Base-by-base conservation (phyloP, 2,888 invertebrate species). In the Conus canariensis region DNA sequence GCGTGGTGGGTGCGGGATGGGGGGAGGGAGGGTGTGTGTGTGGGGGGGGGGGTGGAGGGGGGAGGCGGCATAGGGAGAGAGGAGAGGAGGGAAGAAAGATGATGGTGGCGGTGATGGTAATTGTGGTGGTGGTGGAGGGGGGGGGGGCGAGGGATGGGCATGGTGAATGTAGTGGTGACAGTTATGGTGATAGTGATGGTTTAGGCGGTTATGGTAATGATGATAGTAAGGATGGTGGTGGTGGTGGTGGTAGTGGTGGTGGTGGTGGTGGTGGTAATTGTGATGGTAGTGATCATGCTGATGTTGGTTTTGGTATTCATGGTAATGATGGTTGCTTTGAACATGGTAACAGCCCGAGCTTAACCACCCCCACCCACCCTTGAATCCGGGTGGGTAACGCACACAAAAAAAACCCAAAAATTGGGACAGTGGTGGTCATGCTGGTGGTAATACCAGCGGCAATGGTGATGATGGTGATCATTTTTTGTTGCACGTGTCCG, bases 141-240 rank as follows among this genome's bases (percentile, higher is more conserved):
- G 19, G 74, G 74, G 22, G 45, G 45, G 3, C 45, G 45, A 45
- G 45, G 45, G 45, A 45, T 45, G 45, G 4, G 45, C 45, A 45
- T 45, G 45, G 3, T 45, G 45, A 45, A 45, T 45, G 45, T 74
- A 1, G 74, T 74, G 74, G n/a, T 74, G 74, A 2, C n/a, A n/a
- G 74, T 74, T 22, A 1, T 19, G 74, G n/a, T 16, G 70, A 22
- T 16, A 9, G 30, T 30, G 70, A 22, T 19, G 70, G 22, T 19
- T n/a, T 74, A 25, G 22, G n/a, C 7, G 60, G 16, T 64, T 10
- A 14, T 64, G n/a, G n/a, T 74, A n/a, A n/a, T 74, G 70, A 22
- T 70, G 70, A 70, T 74, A n/a, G n/a, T 74, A n/a, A n/a, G 22
- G n/a, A 74, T 74, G 74, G n/a, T 74, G n/a, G 74, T n/a, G n/a